Evolutionary conservation across 2,113 vertebrate species (phyloP), one percentile per base, ranked within the genome.

Genomic region (Mesembrinibis cayennensis): DNA sequence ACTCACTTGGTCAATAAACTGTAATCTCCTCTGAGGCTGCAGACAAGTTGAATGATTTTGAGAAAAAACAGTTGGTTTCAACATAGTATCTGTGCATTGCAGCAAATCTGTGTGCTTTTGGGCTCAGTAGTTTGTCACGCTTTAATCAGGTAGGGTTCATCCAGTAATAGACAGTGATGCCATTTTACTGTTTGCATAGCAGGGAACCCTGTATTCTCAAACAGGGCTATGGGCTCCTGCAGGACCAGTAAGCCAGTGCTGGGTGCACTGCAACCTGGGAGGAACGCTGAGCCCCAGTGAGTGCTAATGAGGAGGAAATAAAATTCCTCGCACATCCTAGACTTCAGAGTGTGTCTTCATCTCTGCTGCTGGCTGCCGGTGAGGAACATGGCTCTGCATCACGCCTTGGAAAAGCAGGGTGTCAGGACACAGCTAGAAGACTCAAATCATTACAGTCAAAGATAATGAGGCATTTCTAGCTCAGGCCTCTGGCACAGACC

Each of bases 1-100:
- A 58, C 66, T 82, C 53, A 55, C 30, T 89, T 65, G 49, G 83
- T 95, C 93, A 95, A 89, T 94, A 91, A 93, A 96, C 70, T 50
- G 42, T 56, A 91, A 79, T 87, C 32, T 91, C 38, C 52, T 89
- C 58, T 55, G 44, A 73, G 29, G 53, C 6, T 90, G 67, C 66
- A 87, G 70, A 88, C 25, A 91, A 90, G 89, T 50, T 30, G 62
- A 91, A 93, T 34, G n/a, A 82, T 40, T 62, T 65, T 82, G 71
- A 88, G 87, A 71, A 93, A 95, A 94, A 89, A 8, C 36, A 49
- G 23, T 58, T 82, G 32, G 29, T 82, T 94, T 91, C 66, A 77
- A 50, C 42, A 23, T 5, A 45, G 10, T 53, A 70, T 52, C 50
- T 87, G 27, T 79, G 73, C 16, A 2, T 62, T 85, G 82, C 44